A percentile compares a stretch with the other conserved stretches of the same genome.
Evolutionary conservation across 2,797 vertebrate species (phyloP).

Genomic region (Somateria mollissima): DNA sequence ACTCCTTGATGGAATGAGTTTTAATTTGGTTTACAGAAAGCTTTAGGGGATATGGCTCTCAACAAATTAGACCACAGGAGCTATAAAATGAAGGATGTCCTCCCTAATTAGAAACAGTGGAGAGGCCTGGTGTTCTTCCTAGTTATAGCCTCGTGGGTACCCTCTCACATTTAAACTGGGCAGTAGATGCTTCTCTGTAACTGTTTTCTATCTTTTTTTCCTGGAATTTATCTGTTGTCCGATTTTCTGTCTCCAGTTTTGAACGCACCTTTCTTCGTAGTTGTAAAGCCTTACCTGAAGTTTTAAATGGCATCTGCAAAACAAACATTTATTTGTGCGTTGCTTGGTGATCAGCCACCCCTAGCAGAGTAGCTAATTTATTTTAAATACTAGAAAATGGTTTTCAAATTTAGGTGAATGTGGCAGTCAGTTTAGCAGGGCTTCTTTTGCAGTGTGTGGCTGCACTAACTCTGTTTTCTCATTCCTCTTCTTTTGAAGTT

Average conservation of each 20-base stretch:
- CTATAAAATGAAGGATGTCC: conserved; percentile 72
- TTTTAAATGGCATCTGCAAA: background rate
- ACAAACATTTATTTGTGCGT: background rate
- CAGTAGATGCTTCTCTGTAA: background rate
- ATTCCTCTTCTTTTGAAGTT: background rate
- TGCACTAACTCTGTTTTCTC: background rate
- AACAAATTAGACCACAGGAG: conserved; percentile 70
- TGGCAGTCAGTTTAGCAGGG: background rate
- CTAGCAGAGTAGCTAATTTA: background rate
- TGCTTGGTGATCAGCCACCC: background rate
- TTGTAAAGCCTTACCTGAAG: background rate
- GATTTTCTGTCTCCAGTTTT: background rate
- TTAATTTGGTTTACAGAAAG: conserved; percentile 72
- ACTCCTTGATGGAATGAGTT: conserved; percentile 69
- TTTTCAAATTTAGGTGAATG: background rate
- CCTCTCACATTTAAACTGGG: conserved; percentile 34
- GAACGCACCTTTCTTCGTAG: background rate
- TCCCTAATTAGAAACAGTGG: conserved; percentile 71
- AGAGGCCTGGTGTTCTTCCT: conserved; percentile 57
- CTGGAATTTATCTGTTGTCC: background rate
- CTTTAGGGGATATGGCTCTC: conserved; percentile 65
- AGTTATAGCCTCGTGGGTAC: background rate
- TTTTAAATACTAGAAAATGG: background rate
- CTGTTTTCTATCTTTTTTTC: background rate
- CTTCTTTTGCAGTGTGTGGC: background rate